phyloP scores from a whole-genome alignment of 2,113 vertebrate genomes.

The Irena cyanogastra region DNA sequence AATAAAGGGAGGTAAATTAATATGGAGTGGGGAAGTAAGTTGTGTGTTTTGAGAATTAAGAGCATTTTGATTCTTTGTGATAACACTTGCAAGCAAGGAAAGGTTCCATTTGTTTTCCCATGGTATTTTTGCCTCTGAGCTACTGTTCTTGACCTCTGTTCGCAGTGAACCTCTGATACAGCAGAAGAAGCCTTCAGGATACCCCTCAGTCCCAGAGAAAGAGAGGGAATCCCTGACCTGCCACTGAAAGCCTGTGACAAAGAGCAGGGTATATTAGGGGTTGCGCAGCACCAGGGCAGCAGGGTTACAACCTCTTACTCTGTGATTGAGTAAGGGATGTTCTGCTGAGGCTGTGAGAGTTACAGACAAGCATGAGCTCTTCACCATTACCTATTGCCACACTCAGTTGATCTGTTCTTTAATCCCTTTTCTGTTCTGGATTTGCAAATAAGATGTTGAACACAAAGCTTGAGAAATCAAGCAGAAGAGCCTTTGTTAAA shows the following conservation, averaged over 20 bases:
- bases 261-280: background rate
- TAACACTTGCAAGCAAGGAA: background rate
- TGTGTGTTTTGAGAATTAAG: background rate
- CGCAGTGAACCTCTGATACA: background rate
- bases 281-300: background rate
- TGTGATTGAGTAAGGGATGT: background rate
- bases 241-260: background rate
- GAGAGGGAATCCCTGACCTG: background rate
- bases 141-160: background rate
- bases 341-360: background rate
- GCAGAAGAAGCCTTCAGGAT: background rate
- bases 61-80: background rate
- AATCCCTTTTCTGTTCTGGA: background rate
- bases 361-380: background rate
- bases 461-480: conserved; percentile 8
- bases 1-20: background rate
- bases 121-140: background rate
- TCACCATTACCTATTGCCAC: background rate
- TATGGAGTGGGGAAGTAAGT: background rate
- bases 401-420: background rate
- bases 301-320: background rate
- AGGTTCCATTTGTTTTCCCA: background rate
- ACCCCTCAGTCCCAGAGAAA: background rate
- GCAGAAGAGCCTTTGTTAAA: background rate
- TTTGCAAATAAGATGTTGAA: background rate